Conservation (phyloP, 1,140 invertebrate species). For the Centruroides vittatus region DNA sequence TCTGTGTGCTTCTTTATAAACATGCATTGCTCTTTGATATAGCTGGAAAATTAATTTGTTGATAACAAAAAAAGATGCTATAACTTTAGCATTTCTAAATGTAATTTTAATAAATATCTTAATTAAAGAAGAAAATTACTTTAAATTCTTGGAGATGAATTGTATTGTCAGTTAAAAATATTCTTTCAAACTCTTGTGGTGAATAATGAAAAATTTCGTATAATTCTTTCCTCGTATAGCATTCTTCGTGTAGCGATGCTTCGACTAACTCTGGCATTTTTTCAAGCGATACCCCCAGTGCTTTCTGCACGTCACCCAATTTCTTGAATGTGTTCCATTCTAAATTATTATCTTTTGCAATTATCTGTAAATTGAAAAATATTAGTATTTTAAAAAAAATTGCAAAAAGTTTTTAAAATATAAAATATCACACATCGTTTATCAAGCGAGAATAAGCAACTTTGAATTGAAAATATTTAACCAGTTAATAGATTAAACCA, state of each 20-base stretch:
- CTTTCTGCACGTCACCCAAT: constrained; percentile 48
- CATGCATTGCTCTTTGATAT: constrained; percentile 70
- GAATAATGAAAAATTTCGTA: constrained; percentile 45
- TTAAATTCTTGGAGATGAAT: constrained; percentile 9
- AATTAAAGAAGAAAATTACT: constrained; percentile 2
- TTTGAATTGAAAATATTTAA: too few species aligned
- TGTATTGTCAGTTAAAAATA: constrained; percentile 13
- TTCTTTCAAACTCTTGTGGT: constrained; percentile 40
- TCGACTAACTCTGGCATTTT: constrained; percentile 24
- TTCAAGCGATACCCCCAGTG: not conserved
- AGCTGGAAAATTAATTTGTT: constrained; percentile 48
- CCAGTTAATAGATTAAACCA: too few species aligned
- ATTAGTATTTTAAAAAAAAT: too few species aligned
- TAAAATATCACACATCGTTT: too few species aligned
- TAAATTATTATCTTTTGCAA: constrained; percentile 47
- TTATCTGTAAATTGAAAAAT: constrained; percentile 35
- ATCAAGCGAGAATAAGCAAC: too few species aligned
- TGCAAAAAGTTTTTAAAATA: too few species aligned
- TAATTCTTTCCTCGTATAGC: constrained; percentile 65
- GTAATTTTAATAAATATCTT: too few species aligned
- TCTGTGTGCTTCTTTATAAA: constrained; percentile 55
- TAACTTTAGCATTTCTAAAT: not conserved
- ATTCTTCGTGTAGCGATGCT: constrained; percentile 41
- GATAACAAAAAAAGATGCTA: not conserved
- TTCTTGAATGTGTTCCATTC: constrained; percentile 45